These are phyloP conservation scores for Apoda limacodes DNA, from an alignment of 2,888 invertebrate species.

Conservation along the genomic window DNA sequence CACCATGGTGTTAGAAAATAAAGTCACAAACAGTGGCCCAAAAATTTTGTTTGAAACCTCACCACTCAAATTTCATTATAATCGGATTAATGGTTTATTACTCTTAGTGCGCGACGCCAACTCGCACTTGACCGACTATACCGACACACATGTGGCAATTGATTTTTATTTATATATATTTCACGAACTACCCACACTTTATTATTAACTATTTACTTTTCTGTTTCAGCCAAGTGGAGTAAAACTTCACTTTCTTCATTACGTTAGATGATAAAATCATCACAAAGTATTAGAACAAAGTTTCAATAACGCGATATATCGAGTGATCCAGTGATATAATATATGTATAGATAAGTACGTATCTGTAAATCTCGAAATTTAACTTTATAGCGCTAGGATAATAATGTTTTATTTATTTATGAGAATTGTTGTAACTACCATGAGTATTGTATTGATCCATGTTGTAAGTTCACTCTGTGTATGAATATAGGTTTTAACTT, in stretches of 20 bases:
- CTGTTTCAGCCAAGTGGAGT: conserved; percentile 53
- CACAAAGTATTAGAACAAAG: conserved; percentile 54
- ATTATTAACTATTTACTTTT: conserved; percentile 12
- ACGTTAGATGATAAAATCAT: conserved; percentile 22
- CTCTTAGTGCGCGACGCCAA: too few relatives aligned
- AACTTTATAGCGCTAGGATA: conserved; percentile 43
- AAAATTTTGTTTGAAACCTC: background rate
- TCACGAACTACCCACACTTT: background rate
- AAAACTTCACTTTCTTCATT: conserved; percentile 20
- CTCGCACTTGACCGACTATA: background rate
- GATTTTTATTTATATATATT: background rate
- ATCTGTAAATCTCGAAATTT: conserved; percentile 42
- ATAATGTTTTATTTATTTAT: conserved; percentile 45
- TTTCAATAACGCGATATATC: too few relatives aligned
- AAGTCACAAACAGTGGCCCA: background rate
- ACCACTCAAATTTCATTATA: background rate
- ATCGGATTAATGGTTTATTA: too few relatives aligned
- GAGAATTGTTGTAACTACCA: conserved; percentile 36
- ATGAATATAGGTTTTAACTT: too few relatives aligned
- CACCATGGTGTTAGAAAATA: too few relatives aligned
- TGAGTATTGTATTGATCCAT: conserved; percentile 33
- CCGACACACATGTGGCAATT: background rate
- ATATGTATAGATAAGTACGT: conserved; percentile 34
- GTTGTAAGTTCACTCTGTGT: too few relatives aligned
- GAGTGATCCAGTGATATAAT: conserved; percentile 31